Base-by-base conservation (phyloP, 1,140 invertebrate genomes). In the Armadillidium nasatum region DNA sequence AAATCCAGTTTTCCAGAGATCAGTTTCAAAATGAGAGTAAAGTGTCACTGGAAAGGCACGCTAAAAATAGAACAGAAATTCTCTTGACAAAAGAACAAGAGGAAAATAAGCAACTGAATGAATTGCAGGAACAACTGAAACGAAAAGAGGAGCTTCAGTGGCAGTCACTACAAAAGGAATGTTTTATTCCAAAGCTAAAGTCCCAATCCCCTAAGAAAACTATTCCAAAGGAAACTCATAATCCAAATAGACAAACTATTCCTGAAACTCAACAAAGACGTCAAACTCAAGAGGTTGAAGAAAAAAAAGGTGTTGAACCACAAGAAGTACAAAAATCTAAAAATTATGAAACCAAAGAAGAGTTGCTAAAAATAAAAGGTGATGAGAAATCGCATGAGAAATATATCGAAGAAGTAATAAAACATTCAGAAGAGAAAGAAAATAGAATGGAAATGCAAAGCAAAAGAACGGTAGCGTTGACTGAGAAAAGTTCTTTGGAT, bases 401-500 rank as follows among this genome's bases (percentile, higher is more conserved):
- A 43, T 33, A 50, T 22, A 68, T 76, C 50, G 72, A 73, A 19
- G 43, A 44, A 19, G 46, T 13, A 44, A 22, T 72, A 68, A 74
- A 74, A 43, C 68, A 71, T 33, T 33, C 33, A 44, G 33, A 33
- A 33, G 33, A 33, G 6, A 33, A 3, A 6, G 33, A 33, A 33
- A 33, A 33, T 33, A 33, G 6, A 6, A 33, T 10, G 50, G 60
- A 79, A 46, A 66, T 50, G 15, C 33, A 43, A 66, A 78, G 19
- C 4, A n/a, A 11, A 19, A 19, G 33, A 43, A 67, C 44, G 10
- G 13, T 54, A 68, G 44, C 11, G 10, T 4, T 22, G 54, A 73
- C 50, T 68, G 68, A 44, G 21, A 43, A 72, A 77, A 46, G 72
- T 76, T 19, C 60, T 77, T 33, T 50, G 11, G 43, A 54, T 44